Conservation (phyloP, 1,140 invertebrate species). For the Periplaneta americana region DNA sequence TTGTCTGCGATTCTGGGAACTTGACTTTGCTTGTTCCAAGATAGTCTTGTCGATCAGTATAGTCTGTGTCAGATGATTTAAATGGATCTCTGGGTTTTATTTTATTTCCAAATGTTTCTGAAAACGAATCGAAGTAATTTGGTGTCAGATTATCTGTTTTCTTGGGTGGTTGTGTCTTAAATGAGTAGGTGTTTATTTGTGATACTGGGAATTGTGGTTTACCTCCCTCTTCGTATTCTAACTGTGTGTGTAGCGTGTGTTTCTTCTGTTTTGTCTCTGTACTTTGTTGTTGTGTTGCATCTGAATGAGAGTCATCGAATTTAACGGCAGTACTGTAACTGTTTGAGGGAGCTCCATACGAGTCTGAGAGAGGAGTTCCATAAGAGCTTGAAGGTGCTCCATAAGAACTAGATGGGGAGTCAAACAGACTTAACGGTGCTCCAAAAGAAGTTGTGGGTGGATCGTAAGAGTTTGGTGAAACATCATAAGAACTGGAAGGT, state of each 20-base stretch:
- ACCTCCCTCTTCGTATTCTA: neutral
- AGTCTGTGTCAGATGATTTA: neutral
- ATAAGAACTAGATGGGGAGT: neutral
- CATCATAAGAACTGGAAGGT: constrained; percentile 4
- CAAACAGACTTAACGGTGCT: neutral
- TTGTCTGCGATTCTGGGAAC: neutral
- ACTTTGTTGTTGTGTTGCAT: constrained; percentile 9
- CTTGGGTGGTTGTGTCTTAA: neutral
- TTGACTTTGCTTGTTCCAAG: neutral
- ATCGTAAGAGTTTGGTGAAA: neutral
- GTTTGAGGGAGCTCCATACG: constrained; percentile 9
- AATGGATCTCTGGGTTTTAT: neutral
- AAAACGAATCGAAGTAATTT: neutral
- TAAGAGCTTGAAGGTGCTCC: constrained; percentile 14
- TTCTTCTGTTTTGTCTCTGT: neutral
- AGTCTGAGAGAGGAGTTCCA: constrained; percentile 8
- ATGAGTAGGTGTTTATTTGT: neutral
- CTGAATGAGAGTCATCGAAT: neutral
- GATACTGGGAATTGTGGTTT: neutral
- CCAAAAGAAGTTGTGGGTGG: neutral
- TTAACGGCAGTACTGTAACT: neutral
- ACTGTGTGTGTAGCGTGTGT: neutral
- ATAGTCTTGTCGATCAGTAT: neutral
- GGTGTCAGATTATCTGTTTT: neutral
- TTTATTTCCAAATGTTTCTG: neutral